A percentile compares a stretch with the other conserved stretches of the same genome.
Evolutionary conservation across 2,888 invertebrate species (phyloP).

Genomic region (Apotomis betuletana): DNA sequence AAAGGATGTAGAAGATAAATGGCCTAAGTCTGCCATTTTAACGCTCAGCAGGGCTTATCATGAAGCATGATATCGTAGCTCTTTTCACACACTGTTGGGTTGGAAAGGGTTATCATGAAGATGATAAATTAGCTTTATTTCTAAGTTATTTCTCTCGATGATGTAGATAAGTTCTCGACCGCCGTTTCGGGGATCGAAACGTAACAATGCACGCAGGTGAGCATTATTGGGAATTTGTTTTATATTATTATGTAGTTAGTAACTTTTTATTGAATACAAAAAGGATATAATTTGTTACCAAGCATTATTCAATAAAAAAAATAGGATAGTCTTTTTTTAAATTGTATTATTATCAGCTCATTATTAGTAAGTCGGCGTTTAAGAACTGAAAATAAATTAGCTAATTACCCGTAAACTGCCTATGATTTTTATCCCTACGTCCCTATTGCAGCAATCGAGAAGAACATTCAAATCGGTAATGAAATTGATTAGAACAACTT

Average conservation of each 20-base stretch:
- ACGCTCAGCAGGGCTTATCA: conserved; percentile 44
- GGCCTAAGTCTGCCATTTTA: conserved; percentile 9
- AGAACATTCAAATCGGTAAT: too few relatives aligned
- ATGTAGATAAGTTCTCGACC: conserved; percentile 50
- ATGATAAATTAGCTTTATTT: conserved; percentile 77
- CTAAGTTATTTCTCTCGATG: conserved; percentile 77
- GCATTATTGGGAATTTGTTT: conserved; percentile 75
- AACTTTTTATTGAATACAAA: conserved; percentile 80
- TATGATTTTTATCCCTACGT: conserved; percentile 55
- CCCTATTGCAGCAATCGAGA: too few relatives aligned
- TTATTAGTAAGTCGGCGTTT: conserved; percentile 83
- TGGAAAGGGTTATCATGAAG: conserved; percentile 60
- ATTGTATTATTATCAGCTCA: conserved; percentile 81
- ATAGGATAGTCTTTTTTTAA: conserved; percentile 79
- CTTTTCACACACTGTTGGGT: too few relatives aligned
- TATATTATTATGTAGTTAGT: conserved; percentile 74
- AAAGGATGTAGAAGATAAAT: too few relatives aligned
- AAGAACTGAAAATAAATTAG: conserved; percentile 84
- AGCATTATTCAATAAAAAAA: conserved; percentile 81
- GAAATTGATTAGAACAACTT: too few relatives aligned
- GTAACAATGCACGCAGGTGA: conserved; percentile 48
- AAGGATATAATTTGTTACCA: conserved; percentile 82
- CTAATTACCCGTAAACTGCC: conserved; percentile 69
- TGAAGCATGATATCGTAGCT: too few relatives aligned
- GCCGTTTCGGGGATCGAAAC: conserved; percentile 44